Conservation (phyloP, 1,140 invertebrate genomes). For the Drosophila orena region DNA sequence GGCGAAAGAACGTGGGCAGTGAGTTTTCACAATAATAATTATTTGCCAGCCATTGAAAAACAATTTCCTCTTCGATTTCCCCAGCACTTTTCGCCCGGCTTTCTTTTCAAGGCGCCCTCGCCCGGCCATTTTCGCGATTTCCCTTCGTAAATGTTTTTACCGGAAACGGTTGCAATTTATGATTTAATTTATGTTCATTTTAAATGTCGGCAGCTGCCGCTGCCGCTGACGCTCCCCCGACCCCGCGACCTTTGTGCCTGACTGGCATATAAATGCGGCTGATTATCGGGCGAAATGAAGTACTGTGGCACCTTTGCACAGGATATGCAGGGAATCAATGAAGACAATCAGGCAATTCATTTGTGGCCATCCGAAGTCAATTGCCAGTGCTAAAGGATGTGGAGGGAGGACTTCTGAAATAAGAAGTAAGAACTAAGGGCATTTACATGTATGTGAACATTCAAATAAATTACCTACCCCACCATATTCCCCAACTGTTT, state of each 20-base stretch:
- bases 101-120: constrained; percentile 15
- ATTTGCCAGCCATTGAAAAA: constrained; percentile 80
- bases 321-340: constrained; percentile 34
- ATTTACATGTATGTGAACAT: neutral
- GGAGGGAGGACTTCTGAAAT: neutral
- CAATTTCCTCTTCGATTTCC: constrained; percentile 82
- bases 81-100: constrained; percentile 26
- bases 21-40: constrained; percentile 67
- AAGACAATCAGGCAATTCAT: constrained; percentile 67
- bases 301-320: constrained; percentile 24
- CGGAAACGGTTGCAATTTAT: constrained; percentile 81
- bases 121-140: constrained; percentile 36
- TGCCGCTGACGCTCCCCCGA: constrained; percentile 16
- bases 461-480: constrained; percentile 8
- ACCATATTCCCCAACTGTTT: constrained; percentile 23
- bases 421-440: neutral
- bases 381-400: constrained; percentile 10
- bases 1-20: neutral
- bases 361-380: constrained; percentile 54
- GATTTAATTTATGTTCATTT: constrained; percentile 83
- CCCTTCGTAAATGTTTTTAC: constrained; percentile 59
- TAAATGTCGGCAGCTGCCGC: constrained; percentile 50
- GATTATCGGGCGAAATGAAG: constrained; percentile 61
- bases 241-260: constrained; percentile 25
- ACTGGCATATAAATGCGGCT: constrained; percentile 75